phyloP scores from a whole-genome alignment of 1,140 invertebrate species.

The Bradynema listronoti region DNA sequence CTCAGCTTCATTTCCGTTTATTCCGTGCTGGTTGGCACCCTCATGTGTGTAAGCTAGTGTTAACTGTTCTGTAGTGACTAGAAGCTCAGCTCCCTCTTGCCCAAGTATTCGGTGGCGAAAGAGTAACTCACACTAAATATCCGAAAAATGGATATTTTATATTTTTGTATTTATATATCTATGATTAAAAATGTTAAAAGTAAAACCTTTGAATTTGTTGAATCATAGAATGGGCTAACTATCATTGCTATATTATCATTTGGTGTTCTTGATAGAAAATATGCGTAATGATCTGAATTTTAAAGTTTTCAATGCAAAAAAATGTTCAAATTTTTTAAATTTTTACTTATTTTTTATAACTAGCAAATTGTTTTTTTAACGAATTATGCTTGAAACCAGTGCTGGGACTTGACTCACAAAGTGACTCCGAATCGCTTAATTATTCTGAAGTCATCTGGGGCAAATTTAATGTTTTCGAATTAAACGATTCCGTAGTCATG shows the following conservation, averaged over 20 bases:
- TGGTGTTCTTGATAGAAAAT: conserved; percentile 16
- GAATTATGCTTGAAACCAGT: no score
- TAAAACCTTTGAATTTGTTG: conserved; percentile 26
- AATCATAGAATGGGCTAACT: conserved; percentile 41
- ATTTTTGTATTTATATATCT: neutral
- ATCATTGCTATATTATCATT: conserved; percentile 35
- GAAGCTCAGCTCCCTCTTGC: conserved; percentile 28
- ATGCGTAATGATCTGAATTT: conserved; percentile 44
- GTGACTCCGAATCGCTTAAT: neutral
- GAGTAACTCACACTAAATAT: conserved; percentile 34
- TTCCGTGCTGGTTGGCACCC: neutral
- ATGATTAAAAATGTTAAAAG: neutral
- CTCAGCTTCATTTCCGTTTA: conserved; percentile 26
- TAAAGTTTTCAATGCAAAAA: no score
- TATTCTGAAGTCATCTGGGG: neutral
- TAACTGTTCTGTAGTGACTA: conserved; percentile 40
- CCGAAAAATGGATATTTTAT: conserved; percentile 9
- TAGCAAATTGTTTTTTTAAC: no score
- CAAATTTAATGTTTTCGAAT: neutral
- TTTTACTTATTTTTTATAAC: conserved; percentile 14
- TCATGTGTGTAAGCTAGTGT: conserved; percentile 4
- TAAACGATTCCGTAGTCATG: neutral
- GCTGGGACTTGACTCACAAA: no score
- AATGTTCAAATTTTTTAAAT: neutral
- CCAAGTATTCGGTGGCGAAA: conserved; percentile 36